A percentile compares a stretch with the other conserved stretches of the same genome.
phyloP scores from a whole-genome alignment of 2,113 vertebrate species.

The Clinocottus analis region DNA sequence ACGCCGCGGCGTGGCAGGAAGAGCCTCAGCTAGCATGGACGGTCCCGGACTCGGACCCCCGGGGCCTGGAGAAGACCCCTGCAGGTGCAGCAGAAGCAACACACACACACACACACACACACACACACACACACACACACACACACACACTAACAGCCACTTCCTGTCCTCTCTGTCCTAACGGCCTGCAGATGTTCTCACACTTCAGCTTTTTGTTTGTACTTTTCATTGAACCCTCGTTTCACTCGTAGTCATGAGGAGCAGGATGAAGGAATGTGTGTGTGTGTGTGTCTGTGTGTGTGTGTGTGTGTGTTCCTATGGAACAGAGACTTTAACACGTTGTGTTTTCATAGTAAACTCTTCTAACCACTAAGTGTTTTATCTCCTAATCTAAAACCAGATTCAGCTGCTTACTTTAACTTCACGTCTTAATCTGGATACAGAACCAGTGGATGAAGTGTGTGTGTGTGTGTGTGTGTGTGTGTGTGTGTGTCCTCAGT shows the following conservation, averaged over 20 bases:
- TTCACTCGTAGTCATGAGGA: background rate
- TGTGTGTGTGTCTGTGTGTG: too few species aligned
- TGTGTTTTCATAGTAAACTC: background rate
- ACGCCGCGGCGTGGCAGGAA: too few species aligned
- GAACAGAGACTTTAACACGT: too few species aligned
- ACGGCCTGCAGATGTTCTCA: conserved; percentile 65
- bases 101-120: conserved; percentile 36
- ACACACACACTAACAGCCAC: conserved; percentile 12
- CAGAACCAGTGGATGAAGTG: too few species aligned
- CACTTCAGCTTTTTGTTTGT: conserved; percentile 34
- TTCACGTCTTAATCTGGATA: too few species aligned
- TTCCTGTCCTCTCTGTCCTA: conserved; percentile 56
- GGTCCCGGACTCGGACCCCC: conserved; percentile 35
- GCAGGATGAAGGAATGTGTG: too few species aligned
- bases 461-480: too few species aligned
- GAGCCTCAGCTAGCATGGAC: too few species aligned
- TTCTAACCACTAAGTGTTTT: background rate
- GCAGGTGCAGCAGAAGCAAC: conserved; percentile 58
- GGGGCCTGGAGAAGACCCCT: conserved; percentile 29
- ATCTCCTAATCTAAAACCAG: background rate
- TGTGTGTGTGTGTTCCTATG: too few species aligned
- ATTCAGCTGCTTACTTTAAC: background rate
- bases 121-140: conserved; percentile 26
- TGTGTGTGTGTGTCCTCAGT: too few species aligned
- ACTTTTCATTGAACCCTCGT: conserved; percentile 16